Conservation (phyloP, 1,140 invertebrate species). For the Ceratina japonica region DNA sequence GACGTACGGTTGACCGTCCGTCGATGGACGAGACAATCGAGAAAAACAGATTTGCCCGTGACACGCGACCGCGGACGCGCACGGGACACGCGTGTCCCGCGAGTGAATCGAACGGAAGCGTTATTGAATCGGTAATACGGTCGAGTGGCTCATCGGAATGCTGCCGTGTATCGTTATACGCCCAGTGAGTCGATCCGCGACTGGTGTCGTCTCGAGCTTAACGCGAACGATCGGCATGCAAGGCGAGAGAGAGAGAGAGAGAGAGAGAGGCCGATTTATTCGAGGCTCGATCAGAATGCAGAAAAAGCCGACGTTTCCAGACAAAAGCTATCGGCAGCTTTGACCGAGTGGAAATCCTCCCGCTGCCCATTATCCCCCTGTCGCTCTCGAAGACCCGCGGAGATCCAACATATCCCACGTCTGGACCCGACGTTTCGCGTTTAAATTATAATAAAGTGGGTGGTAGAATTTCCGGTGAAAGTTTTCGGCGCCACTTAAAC, state of each 20-base stretch:
- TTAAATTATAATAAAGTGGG: background rate
- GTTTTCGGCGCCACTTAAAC: background rate
- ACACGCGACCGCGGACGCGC: slow-evolving; percentile 18
- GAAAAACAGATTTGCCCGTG: background rate
- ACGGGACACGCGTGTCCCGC: slow-evolving; percentile 7
- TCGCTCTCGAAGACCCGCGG: slow-evolving; percentile 3
- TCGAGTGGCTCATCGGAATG: slow-evolving; percentile 48
- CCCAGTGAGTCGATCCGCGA: background rate
- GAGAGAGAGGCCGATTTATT: slow-evolving; percentile 25
- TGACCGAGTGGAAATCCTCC: slow-evolving; percentile 32
- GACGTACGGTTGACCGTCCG: no score
- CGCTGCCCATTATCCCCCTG: slow-evolving; percentile 17
- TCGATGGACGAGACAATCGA: background rate
- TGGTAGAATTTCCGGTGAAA: no score
- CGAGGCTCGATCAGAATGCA: slow-evolving; percentile 9
- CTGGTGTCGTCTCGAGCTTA: slow-evolving; percentile 5
- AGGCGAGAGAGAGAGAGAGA: slow-evolving; percentile 41
- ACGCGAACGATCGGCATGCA: slow-evolving; percentile 43
- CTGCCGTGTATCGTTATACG: slow-evolving; percentile 33
- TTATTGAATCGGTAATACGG: slow-evolving; percentile 36
- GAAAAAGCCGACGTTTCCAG: slow-evolving; percentile 37
- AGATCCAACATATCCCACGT: slow-evolving; percentile 14
- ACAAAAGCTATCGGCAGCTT: slow-evolving; percentile 30
- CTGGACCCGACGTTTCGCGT: background rate
- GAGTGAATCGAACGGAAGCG: slow-evolving; percentile 35